Evolutionary conservation across 30 jellyfish, hydroid and myxozoan genomes (phyloP).

Genomic region (Kudoa iwatai): DNA sequence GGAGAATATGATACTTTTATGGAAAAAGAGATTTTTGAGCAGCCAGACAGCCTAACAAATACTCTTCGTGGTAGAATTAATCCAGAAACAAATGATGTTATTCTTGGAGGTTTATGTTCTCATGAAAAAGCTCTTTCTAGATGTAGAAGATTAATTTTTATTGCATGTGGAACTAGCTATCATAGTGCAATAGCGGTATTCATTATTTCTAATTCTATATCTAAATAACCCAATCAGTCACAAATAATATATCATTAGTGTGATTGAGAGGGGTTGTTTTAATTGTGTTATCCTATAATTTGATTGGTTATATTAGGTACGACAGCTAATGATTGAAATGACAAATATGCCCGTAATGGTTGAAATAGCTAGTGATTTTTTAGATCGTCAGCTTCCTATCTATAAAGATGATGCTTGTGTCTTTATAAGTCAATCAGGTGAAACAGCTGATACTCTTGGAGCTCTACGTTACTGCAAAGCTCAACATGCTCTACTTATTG

Average conservation of each 20-base stretch:
- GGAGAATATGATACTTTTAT: slow-evolving; percentile 21
- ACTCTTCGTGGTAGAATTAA: slow-evolving; percentile 93
- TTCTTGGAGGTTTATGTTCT: slow-evolving; percentile 22
- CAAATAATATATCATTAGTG: neutral
- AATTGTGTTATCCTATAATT: neutral
- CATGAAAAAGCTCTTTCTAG: slow-evolving; percentile 20
- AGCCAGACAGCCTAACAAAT: slow-evolving; percentile 55
- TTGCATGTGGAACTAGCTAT: slow-evolving; percentile 68
- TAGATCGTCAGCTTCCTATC: slow-evolving; percentile 48
- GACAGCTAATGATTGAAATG: slow-evolving; percentile 44
- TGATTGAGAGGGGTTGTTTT: neutral
- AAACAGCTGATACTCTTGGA: slow-evolving; percentile 59
- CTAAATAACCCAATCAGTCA: neutral
- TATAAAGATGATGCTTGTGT: slow-evolving; percentile 59
- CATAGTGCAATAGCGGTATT: slow-evolving; percentile 37
- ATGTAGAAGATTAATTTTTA: slow-evolving; percentile 24
- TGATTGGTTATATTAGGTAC: slow-evolving; percentile 4
- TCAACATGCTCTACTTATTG: slow-evolving; percentile 67
- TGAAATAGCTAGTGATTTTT: slow-evolving; percentile 59
- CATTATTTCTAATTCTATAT: neutral
- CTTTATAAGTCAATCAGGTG: slow-evolving; percentile 63
- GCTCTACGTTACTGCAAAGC: slow-evolving; percentile 74
- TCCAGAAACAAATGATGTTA: slow-evolving; percentile 13
- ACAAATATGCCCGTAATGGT: slow-evolving; percentile 66
- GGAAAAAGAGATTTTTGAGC: slow-evolving; percentile 97